Evolutionary conservation across 2,888 invertebrate species (phyloP).

Genomic region (Alloplasta piceator): DNA sequence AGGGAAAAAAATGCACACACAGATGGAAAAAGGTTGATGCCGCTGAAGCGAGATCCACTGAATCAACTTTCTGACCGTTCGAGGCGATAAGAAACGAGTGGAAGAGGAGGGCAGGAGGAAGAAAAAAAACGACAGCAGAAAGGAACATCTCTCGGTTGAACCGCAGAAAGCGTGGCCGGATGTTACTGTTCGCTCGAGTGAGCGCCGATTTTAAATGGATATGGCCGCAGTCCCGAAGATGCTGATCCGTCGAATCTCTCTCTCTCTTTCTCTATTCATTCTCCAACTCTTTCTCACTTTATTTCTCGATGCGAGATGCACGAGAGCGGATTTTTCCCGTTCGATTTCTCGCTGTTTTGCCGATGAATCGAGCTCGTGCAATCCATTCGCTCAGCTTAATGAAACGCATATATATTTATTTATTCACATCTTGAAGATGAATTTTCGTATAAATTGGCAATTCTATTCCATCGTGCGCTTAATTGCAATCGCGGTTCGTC

Average conservation of each 20-base stretch:
- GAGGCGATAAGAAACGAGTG: slow-evolving; percentile 49
- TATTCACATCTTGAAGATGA: too few relatives aligned
- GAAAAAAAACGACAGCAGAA: slow-evolving; percentile 39
- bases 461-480: too few relatives aligned
- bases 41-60: slow-evolving; percentile 44
- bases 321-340: background rate
- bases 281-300: slow-evolving; percentile 18
- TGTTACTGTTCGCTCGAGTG: slow-evolving; percentile 77
- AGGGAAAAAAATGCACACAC: background rate
- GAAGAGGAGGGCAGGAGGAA: slow-evolving; percentile 31
- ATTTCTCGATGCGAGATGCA: slow-evolving; percentile 1
- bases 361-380: too few relatives aligned
- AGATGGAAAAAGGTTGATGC: slow-evolving; percentile 28
- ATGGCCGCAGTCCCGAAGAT: slow-evolving; percentile 56
- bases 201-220: slow-evolving; percentile 70
- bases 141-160: slow-evolving; percentile 60
- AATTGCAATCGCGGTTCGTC: too few relatives aligned
- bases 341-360: slow-evolving; percentile 21
- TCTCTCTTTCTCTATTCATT: slow-evolving; percentile 11
- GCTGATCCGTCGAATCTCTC: slow-evolving; percentile 53
- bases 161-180: slow-evolving; percentile 82
- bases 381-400: background rate
- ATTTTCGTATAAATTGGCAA: too few relatives aligned
- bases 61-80: slow-evolving; percentile 61
- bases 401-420: too few relatives aligned